Evolutionary conservation across 2,113 vertebrate species (phyloP), one percentile per base, ranked within the genome.

Genomic region (Oryzias celebensis): DNA sequence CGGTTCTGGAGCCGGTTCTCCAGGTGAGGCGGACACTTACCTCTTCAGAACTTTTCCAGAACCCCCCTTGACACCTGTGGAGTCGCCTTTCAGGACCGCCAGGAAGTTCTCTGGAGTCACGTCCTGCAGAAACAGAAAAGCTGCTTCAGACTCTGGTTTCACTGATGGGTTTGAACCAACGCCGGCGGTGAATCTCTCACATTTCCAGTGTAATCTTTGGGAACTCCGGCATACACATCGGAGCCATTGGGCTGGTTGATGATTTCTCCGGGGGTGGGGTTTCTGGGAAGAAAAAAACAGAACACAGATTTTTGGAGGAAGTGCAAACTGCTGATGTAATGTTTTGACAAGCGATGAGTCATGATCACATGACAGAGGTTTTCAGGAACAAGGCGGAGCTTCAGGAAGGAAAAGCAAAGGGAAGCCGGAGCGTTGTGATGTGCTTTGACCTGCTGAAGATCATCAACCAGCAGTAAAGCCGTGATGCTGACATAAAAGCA

Each of bases 61-160:
- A 31, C 97, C 96, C 0, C 94, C 94, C 56, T 91, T 95, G 59
- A 94, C 54, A 8, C 85, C 88, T 43, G 93, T 83, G 0, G 46
- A 68, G 43, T 99, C 94, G 0, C 97, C 97, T 85, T 89, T 93
- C 80, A 99, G 83, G 77, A 99, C 93, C 0, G 96, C 95, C 77
- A 98, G 91, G 88, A 99, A 98, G 79, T 95, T 96, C 20, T 93
- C 55, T 6, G 97, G 94, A n/a, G 94, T 98, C 71, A 98, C 97
- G 52, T 89, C 89, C 96, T 98, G 60, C 36, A 65, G 65, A 62
- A 66, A 24, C 65, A 62, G 7, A 18, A 23, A 2, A 10, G 48
- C 45, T 53, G 0, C 7, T 45, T 45, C 44, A 17, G 44, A 17
- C 44, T 17, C 1, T 4, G 14, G 17, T 36, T 52, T 66, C 47